phyloP scores from a whole-genome alignment of 2,797 vertebrate species.

The Enteromius radiatus region DNA sequence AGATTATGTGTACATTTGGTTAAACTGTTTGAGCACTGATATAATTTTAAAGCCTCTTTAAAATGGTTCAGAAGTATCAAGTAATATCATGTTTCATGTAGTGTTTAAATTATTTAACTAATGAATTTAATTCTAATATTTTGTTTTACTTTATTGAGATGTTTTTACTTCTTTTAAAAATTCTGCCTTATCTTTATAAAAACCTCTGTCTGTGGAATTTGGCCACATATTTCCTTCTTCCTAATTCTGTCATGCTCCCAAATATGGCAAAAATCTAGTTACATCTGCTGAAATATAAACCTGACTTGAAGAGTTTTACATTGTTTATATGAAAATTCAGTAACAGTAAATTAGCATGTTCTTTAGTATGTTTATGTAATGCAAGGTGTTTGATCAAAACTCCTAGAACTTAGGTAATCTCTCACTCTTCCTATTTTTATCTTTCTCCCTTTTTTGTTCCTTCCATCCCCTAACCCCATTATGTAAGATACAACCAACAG shows the following conservation, averaged over 20 bases:
- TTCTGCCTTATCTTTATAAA: conserved; percentile 69
- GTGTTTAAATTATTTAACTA: not conserved
- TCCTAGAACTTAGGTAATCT: conserved; percentile 12
- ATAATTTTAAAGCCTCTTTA: not conserved
- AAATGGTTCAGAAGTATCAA: too few relatives aligned
- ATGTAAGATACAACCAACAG: not conserved
- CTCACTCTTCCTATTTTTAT: conserved; percentile 42
- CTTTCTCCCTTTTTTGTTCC: conserved; percentile 25
- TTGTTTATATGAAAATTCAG: conserved; percentile 7
- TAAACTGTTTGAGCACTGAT: not conserved
- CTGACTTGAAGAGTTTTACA: conserved; percentile 17
- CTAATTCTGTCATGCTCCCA: conserved; percentile 59
- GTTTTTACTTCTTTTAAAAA: not conserved
- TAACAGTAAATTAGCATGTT: not conserved
- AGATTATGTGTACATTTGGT: conserved; percentile 64
- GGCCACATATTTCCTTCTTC: conserved; percentile 58
- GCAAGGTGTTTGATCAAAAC: conserved; percentile 11
- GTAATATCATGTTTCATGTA: not conserved
- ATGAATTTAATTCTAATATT: not conserved
- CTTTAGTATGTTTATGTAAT: not conserved
- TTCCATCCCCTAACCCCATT: conserved; percentile 1
- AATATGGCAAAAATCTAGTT: conserved; percentile 68
- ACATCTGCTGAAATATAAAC: conserved; percentile 66
- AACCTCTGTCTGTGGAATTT: conserved; percentile 75
- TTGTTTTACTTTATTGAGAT: not conserved